Evolutionary conservation across 2,888 invertebrate species (phyloP).

Genomic region (Drosophila acutilabella): DNA sequence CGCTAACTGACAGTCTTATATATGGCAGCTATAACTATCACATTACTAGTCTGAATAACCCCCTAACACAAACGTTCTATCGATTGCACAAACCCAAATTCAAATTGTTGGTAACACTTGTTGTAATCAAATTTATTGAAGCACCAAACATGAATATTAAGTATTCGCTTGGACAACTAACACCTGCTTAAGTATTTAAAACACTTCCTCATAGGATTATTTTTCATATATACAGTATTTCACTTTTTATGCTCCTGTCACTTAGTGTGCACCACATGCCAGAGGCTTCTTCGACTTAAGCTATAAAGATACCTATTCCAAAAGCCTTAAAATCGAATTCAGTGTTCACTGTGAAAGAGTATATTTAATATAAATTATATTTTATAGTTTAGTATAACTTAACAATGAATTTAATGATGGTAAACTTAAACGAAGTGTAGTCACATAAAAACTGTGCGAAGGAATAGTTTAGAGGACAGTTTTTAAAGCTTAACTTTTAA

Average conservation of each 20-base stretch:
- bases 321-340: no score
- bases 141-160: constrained; percentile 36
- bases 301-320: background rate
- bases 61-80: constrained; percentile 56
- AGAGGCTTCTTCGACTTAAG: background rate
- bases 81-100: constrained; percentile 34
- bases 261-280: background rate
- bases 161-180: background rate
- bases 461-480: no score
- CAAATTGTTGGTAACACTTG: constrained; percentile 27
- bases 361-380: background rate
- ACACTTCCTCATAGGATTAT: constrained; percentile 32
- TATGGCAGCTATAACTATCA: constrained; percentile 73
- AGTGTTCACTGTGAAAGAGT: background rate
- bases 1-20: constrained; percentile 50
- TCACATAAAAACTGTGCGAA: no score
- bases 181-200: constrained; percentile 3
- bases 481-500: no score
- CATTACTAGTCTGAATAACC: constrained; percentile 48
- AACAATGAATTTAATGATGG: background rate
- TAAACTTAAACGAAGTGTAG: background rate
- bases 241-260: constrained; percentile 9
- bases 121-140: constrained; percentile 14
- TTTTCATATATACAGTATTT: constrained; percentile 10
- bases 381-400: background rate